Evolutionary conservation across 2,113 vertebrate genomes (phyloP).

Genomic region (Coracopsis vasa): DNA sequence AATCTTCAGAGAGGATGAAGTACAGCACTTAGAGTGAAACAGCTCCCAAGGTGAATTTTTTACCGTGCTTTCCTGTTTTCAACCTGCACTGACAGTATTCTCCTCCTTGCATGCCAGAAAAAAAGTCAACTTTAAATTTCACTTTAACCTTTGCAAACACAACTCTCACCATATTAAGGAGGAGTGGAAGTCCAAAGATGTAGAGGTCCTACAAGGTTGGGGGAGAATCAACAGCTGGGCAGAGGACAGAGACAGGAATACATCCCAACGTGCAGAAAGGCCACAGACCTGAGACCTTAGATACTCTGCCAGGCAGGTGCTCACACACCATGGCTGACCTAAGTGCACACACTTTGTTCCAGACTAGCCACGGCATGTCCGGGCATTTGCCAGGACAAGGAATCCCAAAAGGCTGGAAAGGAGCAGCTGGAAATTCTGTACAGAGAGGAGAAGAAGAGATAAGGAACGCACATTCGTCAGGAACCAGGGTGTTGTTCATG

Average conservation of each 20-base stretch:
- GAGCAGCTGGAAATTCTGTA: not conserved
- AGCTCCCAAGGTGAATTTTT: not conserved
- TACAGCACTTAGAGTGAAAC: not conserved
- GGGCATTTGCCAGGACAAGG: not conserved
- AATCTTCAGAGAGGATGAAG: not conserved
- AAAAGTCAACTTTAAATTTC: not conserved
- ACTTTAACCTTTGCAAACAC: not conserved
- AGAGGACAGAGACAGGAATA: not conserved
- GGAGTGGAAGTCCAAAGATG: not conserved
- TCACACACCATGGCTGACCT: not conserved
- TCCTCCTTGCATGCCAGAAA: not conserved
- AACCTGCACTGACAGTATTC: not conserved
- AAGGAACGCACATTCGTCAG: fast-evolving
- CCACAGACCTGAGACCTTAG: fast-evolving
- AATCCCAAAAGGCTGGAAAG: not conserved
- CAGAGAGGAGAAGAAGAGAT: not conserved
- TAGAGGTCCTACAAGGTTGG: not conserved
- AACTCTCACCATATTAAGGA: not conserved
- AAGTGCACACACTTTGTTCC: not conserved
- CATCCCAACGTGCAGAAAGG: not conserved
- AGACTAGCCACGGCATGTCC: not conserved
- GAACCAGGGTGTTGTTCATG: not conserved
- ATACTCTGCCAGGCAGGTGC: not conserved
- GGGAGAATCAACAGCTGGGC: not conserved
- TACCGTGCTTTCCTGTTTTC: not conserved